These are phyloP conservation scores for Spatula versicolor DNA, from an alignment of 2,797 vertebrate species.

Conservation along the genomic window DNA sequence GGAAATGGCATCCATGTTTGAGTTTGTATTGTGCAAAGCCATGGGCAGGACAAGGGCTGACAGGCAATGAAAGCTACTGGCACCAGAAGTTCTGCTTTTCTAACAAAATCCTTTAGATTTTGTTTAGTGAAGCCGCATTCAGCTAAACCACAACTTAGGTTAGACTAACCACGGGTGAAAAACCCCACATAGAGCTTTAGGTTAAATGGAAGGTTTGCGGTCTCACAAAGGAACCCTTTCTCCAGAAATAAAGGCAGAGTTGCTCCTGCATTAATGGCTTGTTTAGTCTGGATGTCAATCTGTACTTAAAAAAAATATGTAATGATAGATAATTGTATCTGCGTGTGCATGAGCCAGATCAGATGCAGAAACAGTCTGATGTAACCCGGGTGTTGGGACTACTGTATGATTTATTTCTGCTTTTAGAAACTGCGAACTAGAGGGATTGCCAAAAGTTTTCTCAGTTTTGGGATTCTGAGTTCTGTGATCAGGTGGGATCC, in stretches of 20 bases:
- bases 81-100: not conserved
- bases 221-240: constrained; percentile 13
- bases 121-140: not conserved
- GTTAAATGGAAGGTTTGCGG: not conserved
- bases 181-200: not conserved
- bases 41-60: not conserved
- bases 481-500: not conserved
- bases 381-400: not conserved
- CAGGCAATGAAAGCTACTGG: not conserved
- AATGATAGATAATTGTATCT: constrained; percentile 54
- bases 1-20: not conserved
- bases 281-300: constrained; percentile 57
- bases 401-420: not conserved
- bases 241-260: constrained; percentile 27
- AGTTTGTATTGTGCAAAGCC: not conserved
- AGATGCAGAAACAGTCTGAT: constrained; percentile 7
- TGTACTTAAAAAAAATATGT: not conserved
- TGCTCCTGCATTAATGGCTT: constrained; percentile 33
- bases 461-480: not conserved
- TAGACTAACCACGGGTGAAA: not conserved
- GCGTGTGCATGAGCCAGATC: constrained; percentile 3
- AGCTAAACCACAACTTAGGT: not conserved
- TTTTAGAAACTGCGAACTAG: not conserved
- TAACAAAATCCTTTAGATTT: not conserved
- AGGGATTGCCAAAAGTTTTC: not conserved